Evolutionary conservation across 1,140 invertebrate genomes (phyloP), one percentile per base, ranked within the genome.

Genomic region (Paralvinella palmiformis): DNA sequence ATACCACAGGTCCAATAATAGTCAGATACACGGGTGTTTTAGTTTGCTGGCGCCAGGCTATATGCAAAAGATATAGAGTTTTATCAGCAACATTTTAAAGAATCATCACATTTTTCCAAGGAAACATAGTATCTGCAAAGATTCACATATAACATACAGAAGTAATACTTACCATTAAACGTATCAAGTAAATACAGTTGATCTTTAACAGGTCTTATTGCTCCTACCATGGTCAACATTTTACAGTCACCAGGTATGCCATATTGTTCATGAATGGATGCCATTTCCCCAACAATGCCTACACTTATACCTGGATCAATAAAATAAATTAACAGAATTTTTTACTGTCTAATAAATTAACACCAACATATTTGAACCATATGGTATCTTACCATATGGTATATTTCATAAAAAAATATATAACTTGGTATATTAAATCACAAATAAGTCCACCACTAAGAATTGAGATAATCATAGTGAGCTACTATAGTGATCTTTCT

Each of bases 191-290:
- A 65, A 62, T 62, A 75, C n/a, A 72, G 37, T 6, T 71, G 71
- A 41, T 73, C 70, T 56, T 75, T 75, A 5, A 75, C 73, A n/a
- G 71, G 67, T 52, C 73, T 35, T 4, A 75, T 70, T 10, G 71
- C 69, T 7, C 67, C 71, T 4, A 73, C 66, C 27, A 70, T 65
- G 13, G 69, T 33, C 35, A 75, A 71, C 15, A 73, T 57, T 37
- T 57, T 48, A 22, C 55, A 22, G 15, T 64, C 58, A 29, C 55
- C 13, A 27, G 35, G 33, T 2, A 32, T 24, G 24, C 32, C 35
- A 62, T 29, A 53, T 2, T 32, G 37, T n/a, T 27, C 1, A 15
- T 17, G 22, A 24, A 37, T 17, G 15, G 22, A 27, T 24, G 31
- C 15, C 71, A 52, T 32, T 50, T 48, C 27, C n/a, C 44, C 10